Base-by-base conservation (phyloP, 2,888 invertebrate genomes). In the Chironomus riparius region DNA sequence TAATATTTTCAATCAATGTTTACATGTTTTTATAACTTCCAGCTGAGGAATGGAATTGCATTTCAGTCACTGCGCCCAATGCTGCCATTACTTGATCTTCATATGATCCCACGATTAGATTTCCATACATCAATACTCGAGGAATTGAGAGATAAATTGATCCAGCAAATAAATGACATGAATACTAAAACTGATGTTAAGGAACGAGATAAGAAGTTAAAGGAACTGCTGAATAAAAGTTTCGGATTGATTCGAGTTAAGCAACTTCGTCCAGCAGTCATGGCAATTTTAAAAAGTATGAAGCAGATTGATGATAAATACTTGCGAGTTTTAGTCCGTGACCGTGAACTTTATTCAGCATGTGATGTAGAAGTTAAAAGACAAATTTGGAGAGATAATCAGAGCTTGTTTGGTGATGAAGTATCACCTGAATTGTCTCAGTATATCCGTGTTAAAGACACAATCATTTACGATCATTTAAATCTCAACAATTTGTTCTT, bases 331-430 rank as follows among this genome's bases (percentile, higher is more conserved):
- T 82, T 92, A 47, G 94, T 95, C 0, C 87, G 91, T 77, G 96
- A 97, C 81, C 88, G 92, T 78, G 95, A 96, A 82, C 85, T 98
- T 5, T 98, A 98, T 82, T 91, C 92, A 79, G 96, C 95, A 79
- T 96, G 97, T 7, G 95, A 97, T 78, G 96, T 97, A 0, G 97
- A 97, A 86, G 97, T 98, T 0, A 98, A 97, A 82, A 87, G 97
- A 62, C 98, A 98, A 83, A 98, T 98, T 80, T 98, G 98, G 98
- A 93, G 96, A 81, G 96, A 97, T 80, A 97, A 98, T 84, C 97
- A 98, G 82, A 93, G 95, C 1, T 84, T 98, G 38, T 98, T 98
- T 85, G 97, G 97, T 15, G 97, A 98, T 83, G 98, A 98, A 87
- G 97, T 98, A 0, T 97, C 97, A 0, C 98, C 98, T 0, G 85